Percentiles rank a stretch among this genome's conserved stretches.
These are phyloP conservation scores for Drosophila elegans DNA, from an alignment of 1,140 invertebrate species.

Conservation along the genomic window DNA sequence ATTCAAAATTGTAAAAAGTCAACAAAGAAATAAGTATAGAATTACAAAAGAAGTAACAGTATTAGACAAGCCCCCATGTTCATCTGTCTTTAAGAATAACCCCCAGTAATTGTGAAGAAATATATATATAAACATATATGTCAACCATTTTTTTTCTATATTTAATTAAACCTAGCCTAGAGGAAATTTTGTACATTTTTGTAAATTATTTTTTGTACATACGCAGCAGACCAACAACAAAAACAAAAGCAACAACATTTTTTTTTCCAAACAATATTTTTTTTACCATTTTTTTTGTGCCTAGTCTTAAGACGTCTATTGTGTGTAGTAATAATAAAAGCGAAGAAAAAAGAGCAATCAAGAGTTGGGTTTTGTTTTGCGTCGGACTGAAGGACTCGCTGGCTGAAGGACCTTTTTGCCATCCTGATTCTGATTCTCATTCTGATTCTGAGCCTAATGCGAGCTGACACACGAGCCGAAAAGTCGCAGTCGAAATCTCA, in stretches of 20 bases:
- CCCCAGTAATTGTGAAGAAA: conserved; percentile 31
- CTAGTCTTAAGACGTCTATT: conserved; percentile 75
- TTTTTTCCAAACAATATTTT: conserved; percentile 29
- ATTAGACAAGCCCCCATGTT: conserved; percentile 31
- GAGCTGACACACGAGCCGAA: conserved; percentile 69
- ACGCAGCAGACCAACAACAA: conserved; percentile 41
- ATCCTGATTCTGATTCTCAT: conserved; percentile 41
- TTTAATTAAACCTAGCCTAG: conserved; percentile 50
- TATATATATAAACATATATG: conserved; percentile 14
- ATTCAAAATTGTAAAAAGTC: not conserved
- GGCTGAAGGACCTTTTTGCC: conserved; percentile 19
- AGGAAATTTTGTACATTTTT: conserved; percentile 72
- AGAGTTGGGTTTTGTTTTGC: conserved; percentile 45
- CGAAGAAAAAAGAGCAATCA: conserved; percentile 52
- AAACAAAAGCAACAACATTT: conserved; percentile 27
- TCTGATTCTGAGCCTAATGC: conserved; percentile 64
- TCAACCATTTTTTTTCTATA: conserved; percentile 9
- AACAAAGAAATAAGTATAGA: conserved; percentile 3
- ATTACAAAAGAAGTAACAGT: conserved; percentile 24
- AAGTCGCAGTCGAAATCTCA: conserved; percentile 34
- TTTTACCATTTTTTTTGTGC: conserved; percentile 68
- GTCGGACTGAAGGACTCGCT: conserved; percentile 24
- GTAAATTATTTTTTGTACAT: conserved; percentile 80
- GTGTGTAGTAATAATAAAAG: conserved; percentile 71
- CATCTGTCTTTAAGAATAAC: conserved; percentile 18